phyloP scores from a whole-genome alignment of 2,888 invertebrate species.

The Campoplex capitator region DNA sequence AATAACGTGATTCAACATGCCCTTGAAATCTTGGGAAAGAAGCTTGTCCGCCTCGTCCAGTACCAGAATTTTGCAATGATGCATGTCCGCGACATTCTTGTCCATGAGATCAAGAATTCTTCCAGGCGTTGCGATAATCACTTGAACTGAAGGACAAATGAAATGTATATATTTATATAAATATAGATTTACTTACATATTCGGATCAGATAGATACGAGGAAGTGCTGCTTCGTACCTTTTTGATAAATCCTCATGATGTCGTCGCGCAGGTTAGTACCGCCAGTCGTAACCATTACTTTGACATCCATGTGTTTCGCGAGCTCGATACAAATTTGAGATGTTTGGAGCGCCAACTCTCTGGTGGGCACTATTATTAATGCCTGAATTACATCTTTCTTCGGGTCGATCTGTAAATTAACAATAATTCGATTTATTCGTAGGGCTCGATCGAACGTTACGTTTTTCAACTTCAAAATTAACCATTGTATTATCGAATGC shows the following conservation, averaged over 20 bases:
- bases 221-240: slow-evolving; percentile 87
- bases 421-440: not conserved
- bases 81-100: slow-evolving; percentile 97
- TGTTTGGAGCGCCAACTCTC: slow-evolving; percentile 99
- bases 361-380: slow-evolving; percentile 98
- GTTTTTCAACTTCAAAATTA: too few relatives aligned
- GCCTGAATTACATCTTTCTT: slow-evolving; percentile 98
- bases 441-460: too few relatives aligned
- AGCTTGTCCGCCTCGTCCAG: slow-evolving; percentile 99
- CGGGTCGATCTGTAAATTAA: slow-evolving; percentile 88
- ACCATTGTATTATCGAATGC: too few relatives aligned
- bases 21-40: slow-evolving; percentile 99
- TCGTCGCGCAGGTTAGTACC: slow-evolving; percentile 99
- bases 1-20: slow-evolving; percentile 99
- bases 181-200: too few relatives aligned
- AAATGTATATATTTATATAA: not conserved
- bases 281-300: slow-evolving; percentile 99
- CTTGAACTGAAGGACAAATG: slow-evolving; percentile 90
- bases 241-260: slow-evolving; percentile 99
- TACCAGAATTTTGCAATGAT: slow-evolving; percentile 98
- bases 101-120: slow-evolving; percentile 99
- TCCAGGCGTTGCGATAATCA: slow-evolving; percentile 99
- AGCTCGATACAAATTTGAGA: slow-evolving; percentile 99
- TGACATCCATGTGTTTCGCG: slow-evolving; percentile 98
- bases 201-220: too few relatives aligned